Base-by-base conservation (phyloP, 1,140 invertebrate species). In the Drosophila ironensis region DNA sequence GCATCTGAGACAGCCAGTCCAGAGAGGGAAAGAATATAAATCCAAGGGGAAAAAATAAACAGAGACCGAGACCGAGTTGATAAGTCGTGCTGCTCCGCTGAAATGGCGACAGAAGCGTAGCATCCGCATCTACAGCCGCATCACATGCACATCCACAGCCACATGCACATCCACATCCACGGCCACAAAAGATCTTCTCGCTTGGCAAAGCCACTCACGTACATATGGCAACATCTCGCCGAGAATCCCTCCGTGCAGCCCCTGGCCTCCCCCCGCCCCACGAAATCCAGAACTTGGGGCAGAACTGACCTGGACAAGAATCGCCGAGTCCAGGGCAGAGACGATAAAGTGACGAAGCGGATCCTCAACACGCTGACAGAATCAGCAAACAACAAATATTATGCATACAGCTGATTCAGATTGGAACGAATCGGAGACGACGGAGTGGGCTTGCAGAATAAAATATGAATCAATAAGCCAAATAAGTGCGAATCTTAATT, bases 331-430 rank as follows among this genome's bases (percentile, higher is more conserved):
- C 14, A 12, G 28, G 19, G 37, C 12, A 35, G 38, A 48, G 42
- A 57, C 24, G 51, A 47, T 28, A 56, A 51, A 70, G 57, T 76
- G 73, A 76, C 72, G 77, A 67, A 82, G 72, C 78, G 68, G 77
- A 82, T 82, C 78, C 78, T 76, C 72, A 60, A 50, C 61, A 67
- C 70, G 71, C 64, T 59, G 61, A 78, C 72, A 72, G 77, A 81
- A 81, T 81, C 72, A 80, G 59, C 75, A 69, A 80, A 80, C 63
- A 69, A 69, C 51, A 68, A 60, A 69, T 56, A 75, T 82, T 86
- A 84, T 84, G 80, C 80, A 84, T 86, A 86, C 78, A 84, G 74
- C 78, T 86, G 76, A 82, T 72, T 80, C 50, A 54, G 71, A 81
- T 76, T 67, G 56, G 48, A 57, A 72, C 68, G 42, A 71, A 50